Evolutionary conservation across 2,888 invertebrate species (phyloP), one percentile per base, ranked within the genome.

Genomic region (Lithophane semibrunnea): DNA sequence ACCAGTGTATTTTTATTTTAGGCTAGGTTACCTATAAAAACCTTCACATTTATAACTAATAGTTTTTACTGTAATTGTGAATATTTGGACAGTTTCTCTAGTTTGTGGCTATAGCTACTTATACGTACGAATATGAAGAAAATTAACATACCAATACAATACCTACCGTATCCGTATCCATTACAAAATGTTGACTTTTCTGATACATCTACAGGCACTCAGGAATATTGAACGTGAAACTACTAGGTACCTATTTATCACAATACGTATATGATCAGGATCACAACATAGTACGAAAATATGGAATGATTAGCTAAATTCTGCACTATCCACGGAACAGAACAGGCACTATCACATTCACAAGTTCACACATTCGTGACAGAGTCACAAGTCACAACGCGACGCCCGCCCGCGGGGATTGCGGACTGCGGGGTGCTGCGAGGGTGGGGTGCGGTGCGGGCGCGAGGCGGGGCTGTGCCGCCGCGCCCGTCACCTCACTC

Each of bases 101-200:
- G 16, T 24, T n/a, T 44, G n/a, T 49, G 13, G 21, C 21, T 67
- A 13, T 3, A 56, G n/a, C n/a, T 56, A n/a, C 16, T 16, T 9
- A 29, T 2, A 29, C 29, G 16, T 7, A 29, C 2, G n/a, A 61
- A 76, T 76, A 7, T n/a, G 44, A n/a, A 75, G 16, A 61, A 75
- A 37, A 37, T 77, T 1, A 9, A 71, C 2, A 1, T 10, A 18
- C 2, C 29, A 56, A 64, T 47, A 10, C 52, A 56, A 56, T 64
- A 77, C 78, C 47, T 42, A 56, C 54, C 47, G 10, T 42, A 29
- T 68, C 12, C n/a, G 16, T 49, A 10, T 24, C 60, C 24, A 61
- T 66, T 56, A 66, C 7, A 16, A 73, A 29, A 68, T 29, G 3
- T 44, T 44, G 18, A n/a, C 10, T 47, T 61, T 80, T 49, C 21